phyloP scores from a whole-genome alignment of 1,140 invertebrate species.

The Heliconius hermathena region DNA sequence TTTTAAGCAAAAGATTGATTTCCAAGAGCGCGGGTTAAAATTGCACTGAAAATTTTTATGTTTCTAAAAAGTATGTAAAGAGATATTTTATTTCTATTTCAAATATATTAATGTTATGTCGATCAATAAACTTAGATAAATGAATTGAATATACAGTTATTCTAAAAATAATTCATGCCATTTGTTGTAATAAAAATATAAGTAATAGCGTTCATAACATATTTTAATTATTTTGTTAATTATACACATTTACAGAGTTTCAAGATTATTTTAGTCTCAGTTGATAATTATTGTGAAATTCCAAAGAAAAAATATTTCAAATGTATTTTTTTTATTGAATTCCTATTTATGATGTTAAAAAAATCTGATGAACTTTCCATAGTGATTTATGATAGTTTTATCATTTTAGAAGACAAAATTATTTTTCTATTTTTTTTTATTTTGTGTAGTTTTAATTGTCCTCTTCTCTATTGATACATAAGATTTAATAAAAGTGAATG shows the following conservation, averaged over 20 bases:
- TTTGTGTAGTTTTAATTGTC: background rate
- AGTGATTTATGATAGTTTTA: background rate
- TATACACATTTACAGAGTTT: background rate
- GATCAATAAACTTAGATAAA: constrained; percentile 6
- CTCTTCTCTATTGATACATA: constrained; percentile 28
- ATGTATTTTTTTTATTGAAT: background rate
- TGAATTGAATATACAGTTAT: constrained; percentile 11
- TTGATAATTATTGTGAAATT: background rate
- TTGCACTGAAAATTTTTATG: background rate
- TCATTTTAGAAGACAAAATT: background rate
- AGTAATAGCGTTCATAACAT: background rate
- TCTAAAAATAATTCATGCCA: background rate
- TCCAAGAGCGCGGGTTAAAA: no score
- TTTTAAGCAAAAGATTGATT: no score
- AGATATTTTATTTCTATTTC: constrained; percentile 26
- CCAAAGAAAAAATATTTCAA: background rate
- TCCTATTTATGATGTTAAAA: background rate
- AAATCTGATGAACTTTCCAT: background rate
- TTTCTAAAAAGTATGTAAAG: constrained; percentile 26
- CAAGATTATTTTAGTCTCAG: background rate
- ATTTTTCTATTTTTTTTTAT: background rate
- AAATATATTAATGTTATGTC: constrained; percentile 32
- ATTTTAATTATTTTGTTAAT: background rate
- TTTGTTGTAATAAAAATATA: constrained; percentile 1
- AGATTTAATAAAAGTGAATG: constrained; percentile 32